Conservation (phyloP, 2,797 vertebrate species). For the Poliocrania exsul region DNA sequence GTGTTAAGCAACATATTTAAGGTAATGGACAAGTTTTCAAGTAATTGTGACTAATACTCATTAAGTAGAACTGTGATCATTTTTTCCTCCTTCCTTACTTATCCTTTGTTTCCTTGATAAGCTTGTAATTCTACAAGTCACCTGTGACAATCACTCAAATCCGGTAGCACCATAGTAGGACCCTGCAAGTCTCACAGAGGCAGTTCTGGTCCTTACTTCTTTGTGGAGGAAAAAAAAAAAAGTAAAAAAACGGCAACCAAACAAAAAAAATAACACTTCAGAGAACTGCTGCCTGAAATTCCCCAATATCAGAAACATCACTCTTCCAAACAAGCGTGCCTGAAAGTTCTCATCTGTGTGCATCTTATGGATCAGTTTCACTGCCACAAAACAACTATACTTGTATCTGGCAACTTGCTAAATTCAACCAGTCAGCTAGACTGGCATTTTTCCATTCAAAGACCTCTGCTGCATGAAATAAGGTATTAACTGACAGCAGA, state of each 20-base stretch:
- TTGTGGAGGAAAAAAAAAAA: background rate
- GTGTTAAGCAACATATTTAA: background rate
- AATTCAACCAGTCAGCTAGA: constrained; percentile 17
- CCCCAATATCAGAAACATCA: background rate
- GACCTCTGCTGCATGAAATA: constrained; percentile 7
- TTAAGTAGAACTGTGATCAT: background rate
- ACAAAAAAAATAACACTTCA: background rate
- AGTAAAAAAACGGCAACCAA: background rate
- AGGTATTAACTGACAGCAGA: background rate
- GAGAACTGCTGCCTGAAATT: background rate
- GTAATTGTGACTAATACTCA: background rate
- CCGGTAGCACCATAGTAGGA: background rate
- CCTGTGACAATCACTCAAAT: background rate
- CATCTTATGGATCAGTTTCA: background rate
- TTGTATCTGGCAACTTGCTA: background rate
- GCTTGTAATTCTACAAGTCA: background rate
- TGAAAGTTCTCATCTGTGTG: background rate
- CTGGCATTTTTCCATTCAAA: background rate
- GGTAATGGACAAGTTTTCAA: background rate
- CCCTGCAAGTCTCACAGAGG: background rate
- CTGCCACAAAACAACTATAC: background rate
- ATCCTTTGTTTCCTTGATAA: background rate
- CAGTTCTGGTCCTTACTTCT: background rate
- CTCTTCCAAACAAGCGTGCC: background rate
- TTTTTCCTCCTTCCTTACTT: background rate